Percentiles rank a stretch among this genome's conserved stretches.
Conservation (phyloP, 1,140 invertebrate genomes). For the Colletes gigas region DNA sequence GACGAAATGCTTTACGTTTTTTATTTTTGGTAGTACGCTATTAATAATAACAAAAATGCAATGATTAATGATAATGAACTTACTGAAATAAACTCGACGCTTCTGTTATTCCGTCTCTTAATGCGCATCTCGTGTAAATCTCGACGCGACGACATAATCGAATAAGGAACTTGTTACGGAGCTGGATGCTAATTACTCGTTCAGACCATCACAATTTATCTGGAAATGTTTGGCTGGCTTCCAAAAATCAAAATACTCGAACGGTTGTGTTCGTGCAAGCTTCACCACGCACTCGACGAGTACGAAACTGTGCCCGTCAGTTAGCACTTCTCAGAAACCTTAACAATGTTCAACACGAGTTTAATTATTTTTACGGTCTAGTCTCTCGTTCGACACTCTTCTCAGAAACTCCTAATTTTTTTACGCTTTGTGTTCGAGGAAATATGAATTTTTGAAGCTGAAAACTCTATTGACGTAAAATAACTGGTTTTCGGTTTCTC, state of each 20-base stretch:
- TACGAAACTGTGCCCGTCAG: constrained; percentile 1
- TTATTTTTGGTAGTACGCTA: neutral
- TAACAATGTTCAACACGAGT: neutral
- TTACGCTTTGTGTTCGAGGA: neutral
- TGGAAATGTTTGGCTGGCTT: neutral
- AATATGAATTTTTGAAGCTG: neutral
- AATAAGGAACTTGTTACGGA: neutral
- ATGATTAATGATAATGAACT: neutral
- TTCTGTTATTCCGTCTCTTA: neutral
- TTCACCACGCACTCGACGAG: neutral
- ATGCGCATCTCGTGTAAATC: constrained; percentile 10
- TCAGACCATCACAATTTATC: constrained; percentile 6
- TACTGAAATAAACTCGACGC: neutral
- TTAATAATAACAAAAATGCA: neutral
- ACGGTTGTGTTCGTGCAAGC: constrained; percentile 8
- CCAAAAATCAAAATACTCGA: constrained; percentile 17
- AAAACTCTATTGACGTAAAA: neutral
- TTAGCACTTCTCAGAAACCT: neutral
- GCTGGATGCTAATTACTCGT: constrained; percentile 14
- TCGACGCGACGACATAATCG: neutral
- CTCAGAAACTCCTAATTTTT: neutral
- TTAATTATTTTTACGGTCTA: neutral
- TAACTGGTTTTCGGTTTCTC: neutral
- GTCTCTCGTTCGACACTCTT: neutral
- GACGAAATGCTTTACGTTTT: neutral